Evolutionary conservation across 35 echinoderm and acorn worm genomes (phyloP).

Genomic region (Ophioderma brevispina): DNA sequence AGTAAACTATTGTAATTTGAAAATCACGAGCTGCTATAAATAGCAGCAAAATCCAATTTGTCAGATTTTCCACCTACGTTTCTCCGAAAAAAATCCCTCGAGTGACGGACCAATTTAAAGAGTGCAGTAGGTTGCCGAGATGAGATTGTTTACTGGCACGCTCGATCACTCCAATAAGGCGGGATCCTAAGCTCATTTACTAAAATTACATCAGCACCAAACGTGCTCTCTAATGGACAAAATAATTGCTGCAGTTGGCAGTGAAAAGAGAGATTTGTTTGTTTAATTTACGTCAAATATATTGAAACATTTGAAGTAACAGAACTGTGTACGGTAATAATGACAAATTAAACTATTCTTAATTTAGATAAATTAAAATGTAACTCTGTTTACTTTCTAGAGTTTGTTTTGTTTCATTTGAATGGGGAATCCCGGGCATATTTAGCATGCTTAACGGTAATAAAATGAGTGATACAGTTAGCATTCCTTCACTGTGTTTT

Average conservation of each 20-base stretch:
- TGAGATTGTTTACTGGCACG: not conserved
- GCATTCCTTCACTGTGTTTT: no score
- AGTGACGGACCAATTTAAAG: not conserved
- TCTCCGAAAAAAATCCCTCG: not conserved
- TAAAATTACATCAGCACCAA: not conserved
- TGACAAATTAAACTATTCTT: no score
- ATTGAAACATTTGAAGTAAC: not conserved
- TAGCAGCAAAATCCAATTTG: not conserved
- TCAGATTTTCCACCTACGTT: not conserved
- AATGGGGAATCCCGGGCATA: no score
- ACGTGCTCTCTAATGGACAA: not conserved
- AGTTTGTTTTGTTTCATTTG: no score
- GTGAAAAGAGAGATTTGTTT: not conserved
- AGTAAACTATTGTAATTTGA: not conserved
- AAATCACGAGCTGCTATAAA: not conserved
- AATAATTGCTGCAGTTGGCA: not conserved
- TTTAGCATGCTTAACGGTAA: no score
- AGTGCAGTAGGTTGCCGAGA: not conserved
- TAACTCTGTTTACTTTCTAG: no score
- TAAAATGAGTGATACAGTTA: no score
- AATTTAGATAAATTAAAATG: no score
- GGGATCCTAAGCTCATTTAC: not conserved
- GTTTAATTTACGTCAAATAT: not conserved
- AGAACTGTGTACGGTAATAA: no score
- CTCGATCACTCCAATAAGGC: not conserved